Evolutionary conservation across 2,113 vertebrate genomes (phyloP).

Genomic region (Cochlearius cochlearius): DNA sequence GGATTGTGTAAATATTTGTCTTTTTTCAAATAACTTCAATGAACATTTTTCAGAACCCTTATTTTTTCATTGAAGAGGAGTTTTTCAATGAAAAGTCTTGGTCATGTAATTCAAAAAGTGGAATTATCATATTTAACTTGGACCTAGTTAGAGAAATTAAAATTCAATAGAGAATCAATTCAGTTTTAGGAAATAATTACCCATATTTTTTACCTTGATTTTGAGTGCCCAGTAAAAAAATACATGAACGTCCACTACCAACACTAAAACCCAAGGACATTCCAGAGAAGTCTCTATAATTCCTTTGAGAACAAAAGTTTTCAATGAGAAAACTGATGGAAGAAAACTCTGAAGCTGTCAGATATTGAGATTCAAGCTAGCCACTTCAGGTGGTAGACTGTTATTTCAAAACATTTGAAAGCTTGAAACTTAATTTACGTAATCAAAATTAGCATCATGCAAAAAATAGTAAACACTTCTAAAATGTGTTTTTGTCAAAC

Average conservation of each 20-base stretch:
- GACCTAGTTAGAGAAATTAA: neutral
- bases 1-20: neutral
- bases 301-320: neutral
- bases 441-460: neutral
- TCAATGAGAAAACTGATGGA: neutral
- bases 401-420: neutral
- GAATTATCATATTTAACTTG: neutral
- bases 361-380: neutral
- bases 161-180: neutral
- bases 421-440: neutral
- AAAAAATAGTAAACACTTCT: neutral
- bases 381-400: neutral
- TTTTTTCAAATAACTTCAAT: neutral
- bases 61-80: neutral
- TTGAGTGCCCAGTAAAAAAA: neutral
- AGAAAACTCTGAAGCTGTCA: neutral
- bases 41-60: neutral
- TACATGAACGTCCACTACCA: neutral
- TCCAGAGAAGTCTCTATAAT: neutral
- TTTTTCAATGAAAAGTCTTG: neutral
- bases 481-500: neutral
- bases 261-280: neutral
- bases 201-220: neutral
- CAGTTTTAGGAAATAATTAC: neutral
- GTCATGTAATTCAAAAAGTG: neutral